phyloP scores from a whole-genome alignment of 2,888 invertebrate species.

The Abrostola triplasia region DNA sequence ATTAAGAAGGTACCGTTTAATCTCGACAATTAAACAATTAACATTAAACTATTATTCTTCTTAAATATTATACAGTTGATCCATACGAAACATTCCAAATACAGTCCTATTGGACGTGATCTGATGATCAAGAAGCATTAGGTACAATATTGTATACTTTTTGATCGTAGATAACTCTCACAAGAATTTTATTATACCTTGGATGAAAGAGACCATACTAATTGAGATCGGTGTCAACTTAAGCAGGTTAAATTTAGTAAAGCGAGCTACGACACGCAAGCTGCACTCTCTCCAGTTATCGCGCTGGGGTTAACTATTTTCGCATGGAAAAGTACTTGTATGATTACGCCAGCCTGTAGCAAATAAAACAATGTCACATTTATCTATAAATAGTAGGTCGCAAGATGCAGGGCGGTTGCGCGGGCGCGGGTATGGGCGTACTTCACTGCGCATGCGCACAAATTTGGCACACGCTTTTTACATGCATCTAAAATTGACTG shows the following conservation, averaged over 20 bases:
- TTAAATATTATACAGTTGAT: too few relatives aligned
- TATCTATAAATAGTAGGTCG: conserved; percentile 80
- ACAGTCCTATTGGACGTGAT: too few relatives aligned
- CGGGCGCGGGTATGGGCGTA: conserved; percentile 60
- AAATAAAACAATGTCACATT: conserved; percentile 82
- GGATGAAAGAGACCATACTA: too few relatives aligned
- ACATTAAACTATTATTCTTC: too few relatives aligned
- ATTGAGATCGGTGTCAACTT: not conserved
- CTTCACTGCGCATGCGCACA: conserved; percentile 60
- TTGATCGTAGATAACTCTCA: too few relatives aligned
- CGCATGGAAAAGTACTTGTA: conserved; percentile 83
- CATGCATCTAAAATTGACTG: conserved; percentile 73
- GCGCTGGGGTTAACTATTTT: conserved; percentile 79
- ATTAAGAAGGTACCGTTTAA: too few relatives aligned
- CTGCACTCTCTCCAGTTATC: conserved; percentile 73
- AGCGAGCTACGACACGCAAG: conserved; percentile 42
- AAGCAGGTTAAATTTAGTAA: conserved; percentile 42
- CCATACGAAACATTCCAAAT: too few relatives aligned
- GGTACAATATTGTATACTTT: too few relatives aligned
- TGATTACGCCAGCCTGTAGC: conserved; percentile 67
- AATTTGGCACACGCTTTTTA: conserved; percentile 78
- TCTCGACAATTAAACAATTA: too few relatives aligned
- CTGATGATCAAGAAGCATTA: too few relatives aligned
- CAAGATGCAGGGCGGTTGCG: conserved; percentile 66
- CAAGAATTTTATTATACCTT: too few relatives aligned